phyloP scores from a whole-genome alignment of 2,797 vertebrate species.

The Spizella passerina region DNA sequence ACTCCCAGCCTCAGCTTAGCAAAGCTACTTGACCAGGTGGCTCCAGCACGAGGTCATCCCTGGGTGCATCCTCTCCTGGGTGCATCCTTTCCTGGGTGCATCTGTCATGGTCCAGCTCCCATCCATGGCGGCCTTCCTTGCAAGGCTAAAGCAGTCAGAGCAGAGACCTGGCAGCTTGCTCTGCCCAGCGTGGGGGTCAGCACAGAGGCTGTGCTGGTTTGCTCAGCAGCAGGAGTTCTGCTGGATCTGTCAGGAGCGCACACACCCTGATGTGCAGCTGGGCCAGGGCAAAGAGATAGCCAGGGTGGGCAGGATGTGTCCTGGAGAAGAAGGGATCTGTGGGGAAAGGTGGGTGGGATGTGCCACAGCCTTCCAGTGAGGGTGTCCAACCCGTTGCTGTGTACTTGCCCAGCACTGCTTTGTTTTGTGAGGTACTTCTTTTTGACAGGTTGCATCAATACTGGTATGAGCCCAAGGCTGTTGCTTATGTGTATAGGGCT shows the following conservation, averaged over 20 bases:
- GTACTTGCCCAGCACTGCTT: not conserved
- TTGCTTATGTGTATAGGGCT: not conserved
- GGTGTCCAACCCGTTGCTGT: not conserved
- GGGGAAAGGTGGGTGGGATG: not conserved
- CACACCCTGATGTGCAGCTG: not conserved
- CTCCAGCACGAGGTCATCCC: not conserved
- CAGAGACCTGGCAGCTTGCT: not conserved
- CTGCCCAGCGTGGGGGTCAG: rapidly evolving
- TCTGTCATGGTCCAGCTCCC: not conserved
- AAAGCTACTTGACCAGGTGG: not conserved
- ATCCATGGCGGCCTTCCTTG: rapidly evolving
- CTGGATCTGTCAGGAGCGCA: not conserved
- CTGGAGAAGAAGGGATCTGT: not conserved
- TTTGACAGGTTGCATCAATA: not conserved
- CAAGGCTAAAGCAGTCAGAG: not conserved
- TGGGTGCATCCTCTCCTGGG: not conserved
- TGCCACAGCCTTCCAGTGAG: not conserved
- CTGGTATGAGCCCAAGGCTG: not conserved
- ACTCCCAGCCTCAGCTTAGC: not conserved
- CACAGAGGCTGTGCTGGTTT: not conserved
- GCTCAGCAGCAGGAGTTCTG: not conserved
- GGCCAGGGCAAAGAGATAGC: not conserved
- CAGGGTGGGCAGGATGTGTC: not conserved
- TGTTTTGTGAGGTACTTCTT: not conserved
- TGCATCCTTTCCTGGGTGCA: not conserved